Percentiles rank a stretch among this genome's conserved stretches.
These are phyloP conservation scores for Strix uralensis DNA, from an alignment of 2,113 vertebrate species.

Conservation along the genomic window DNA sequence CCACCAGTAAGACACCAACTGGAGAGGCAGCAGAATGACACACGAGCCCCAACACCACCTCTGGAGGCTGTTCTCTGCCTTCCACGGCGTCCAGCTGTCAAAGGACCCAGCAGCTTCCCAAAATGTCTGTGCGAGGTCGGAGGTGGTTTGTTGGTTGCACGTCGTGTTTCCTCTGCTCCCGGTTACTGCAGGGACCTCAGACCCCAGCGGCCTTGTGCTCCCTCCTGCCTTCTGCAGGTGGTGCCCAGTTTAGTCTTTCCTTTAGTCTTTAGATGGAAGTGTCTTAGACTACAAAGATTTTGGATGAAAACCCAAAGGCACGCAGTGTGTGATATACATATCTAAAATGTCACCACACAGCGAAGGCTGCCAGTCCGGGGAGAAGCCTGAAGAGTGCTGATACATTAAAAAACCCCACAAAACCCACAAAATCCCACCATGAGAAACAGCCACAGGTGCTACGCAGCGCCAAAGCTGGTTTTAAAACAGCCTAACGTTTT, in stretches of 20 bases:
- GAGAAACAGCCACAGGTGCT: neutral
- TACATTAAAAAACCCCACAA: neutral
- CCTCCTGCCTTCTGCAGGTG: neutral
- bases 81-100: neutral
- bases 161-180: neutral
- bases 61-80: neutral
- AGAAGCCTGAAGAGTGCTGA: neutral
- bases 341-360: neutral
- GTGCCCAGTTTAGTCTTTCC: neutral
- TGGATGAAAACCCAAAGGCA: neutral
- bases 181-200: neutral
- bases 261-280: too few species aligned
- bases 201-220: too few species aligned
- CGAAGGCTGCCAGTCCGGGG: neutral
- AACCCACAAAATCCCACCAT: neutral
- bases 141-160: neutral
- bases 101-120: neutral
- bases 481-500: neutral
- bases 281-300: neutral
- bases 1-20: neutral
- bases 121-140: neutral
- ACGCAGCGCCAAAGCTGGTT: neutral
- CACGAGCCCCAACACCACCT: neutral
- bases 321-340: rapidly evolving
- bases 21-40: neutral